Base-by-base conservation (phyloP, 2,888 invertebrate genomes). In the Zaprionus bogoriensis region DNA sequence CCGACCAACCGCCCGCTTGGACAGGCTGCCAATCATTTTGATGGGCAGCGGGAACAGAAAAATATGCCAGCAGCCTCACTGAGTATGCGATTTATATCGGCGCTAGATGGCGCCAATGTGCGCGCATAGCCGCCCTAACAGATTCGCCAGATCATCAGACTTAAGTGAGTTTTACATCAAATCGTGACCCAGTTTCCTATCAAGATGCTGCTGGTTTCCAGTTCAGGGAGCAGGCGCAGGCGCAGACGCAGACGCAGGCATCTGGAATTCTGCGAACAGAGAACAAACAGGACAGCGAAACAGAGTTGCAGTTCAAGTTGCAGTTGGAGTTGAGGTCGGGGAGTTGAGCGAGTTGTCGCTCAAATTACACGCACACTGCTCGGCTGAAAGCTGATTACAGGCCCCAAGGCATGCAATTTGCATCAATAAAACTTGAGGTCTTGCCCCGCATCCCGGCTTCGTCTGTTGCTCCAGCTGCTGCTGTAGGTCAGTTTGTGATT, bases 341-440 rank as follows among this genome's bases (percentile, higher is more conserved):
- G 52, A n/a, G n/a, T n/a, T 55, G 27, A 47, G 58, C 69, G 50
- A 75, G 70, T 83, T 83, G 81, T 81, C 81, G 83, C 69, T 81
- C 81, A 83, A 81, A 83, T 81, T 79, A 84, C 73, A 84, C 85
- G 81, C 82, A 79, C 74, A 58, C 58, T 50, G 66, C 46, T 61
- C 75, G 70, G 83, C 58, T 64, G 64, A 67, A 60, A 61, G 68
- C 71, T 84, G 82, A 83, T 83, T 83, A 82, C 77, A 79, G 79
- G 63, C 78, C 82, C 48, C 64, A 22, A 65, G 75, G 75, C 79
- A 70, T 84, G 67, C 82, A 84, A 84, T 83, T 83, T 83, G 76
- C 85, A 84, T 85, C 85, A 84, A 83, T 83, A 83, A 84, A 84
- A 82, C 62, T 67, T 62, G 63, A 50, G 53, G 67, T 58, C 76